Evolutionary conservation across 2,888 invertebrate species (phyloP).

Genomic region (Adela reaumurella): DNA sequence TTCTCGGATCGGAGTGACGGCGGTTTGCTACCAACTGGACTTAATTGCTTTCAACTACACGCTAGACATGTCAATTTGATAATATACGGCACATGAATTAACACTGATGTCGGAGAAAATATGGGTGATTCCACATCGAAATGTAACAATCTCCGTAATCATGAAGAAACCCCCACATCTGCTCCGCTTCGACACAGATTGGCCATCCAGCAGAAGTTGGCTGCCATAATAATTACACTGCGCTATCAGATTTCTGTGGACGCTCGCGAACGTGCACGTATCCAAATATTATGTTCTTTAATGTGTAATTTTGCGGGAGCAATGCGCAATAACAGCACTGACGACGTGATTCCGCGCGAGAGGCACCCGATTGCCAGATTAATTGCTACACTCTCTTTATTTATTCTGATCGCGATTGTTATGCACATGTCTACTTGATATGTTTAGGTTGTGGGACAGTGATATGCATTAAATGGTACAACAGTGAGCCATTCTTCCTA

Average conservation of each 20-base stretch:
- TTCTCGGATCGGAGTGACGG: background rate
- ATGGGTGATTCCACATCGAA: no score
- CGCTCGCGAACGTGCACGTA: background rate
- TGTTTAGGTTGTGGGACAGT: no score
- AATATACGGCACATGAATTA: no score
- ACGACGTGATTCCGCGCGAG: background rate
- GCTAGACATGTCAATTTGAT: no score
- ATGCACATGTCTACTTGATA: no score
- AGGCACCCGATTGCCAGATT: background rate
- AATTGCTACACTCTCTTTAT: background rate
- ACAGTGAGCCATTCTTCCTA: no score
- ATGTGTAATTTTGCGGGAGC: background rate
- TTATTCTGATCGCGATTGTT: background rate
- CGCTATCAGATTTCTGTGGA: background rate
- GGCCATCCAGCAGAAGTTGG: background rate
- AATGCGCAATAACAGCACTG: background rate
- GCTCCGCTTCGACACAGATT: background rate
- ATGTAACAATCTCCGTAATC: no score
- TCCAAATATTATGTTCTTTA: background rate
- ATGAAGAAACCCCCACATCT: no score
- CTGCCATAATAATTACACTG: background rate
- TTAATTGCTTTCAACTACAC: background rate
- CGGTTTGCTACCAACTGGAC: background rate
- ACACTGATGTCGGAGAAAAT: no score
- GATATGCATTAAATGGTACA: no score